Percentiles rank a stretch among this genome's conserved stretches.
These are phyloP conservation scores for Smittia aterrima DNA, from an alignment of 2,888 invertebrate genomes.

Conservation along the genomic window DNA sequence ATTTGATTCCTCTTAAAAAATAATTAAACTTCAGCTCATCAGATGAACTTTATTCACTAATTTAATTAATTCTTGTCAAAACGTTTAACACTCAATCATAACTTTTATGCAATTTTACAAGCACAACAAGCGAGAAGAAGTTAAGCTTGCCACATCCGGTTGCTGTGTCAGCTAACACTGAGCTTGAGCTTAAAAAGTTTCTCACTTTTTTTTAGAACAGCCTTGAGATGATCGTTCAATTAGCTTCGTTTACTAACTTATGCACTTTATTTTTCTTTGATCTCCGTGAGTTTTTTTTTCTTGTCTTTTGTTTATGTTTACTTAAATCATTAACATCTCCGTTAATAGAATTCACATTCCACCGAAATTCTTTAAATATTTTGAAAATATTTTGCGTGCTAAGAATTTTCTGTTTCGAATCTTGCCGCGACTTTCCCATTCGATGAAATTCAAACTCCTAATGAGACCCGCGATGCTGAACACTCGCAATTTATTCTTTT, in stretches of 20 bases:
- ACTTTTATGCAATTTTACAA: neutral
- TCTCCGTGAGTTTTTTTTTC: too few relatives aligned
- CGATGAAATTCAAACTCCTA: slow-evolving; percentile 2
- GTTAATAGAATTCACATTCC: too few relatives aligned
- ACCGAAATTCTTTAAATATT: too few relatives aligned
- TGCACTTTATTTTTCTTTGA: too few relatives aligned
- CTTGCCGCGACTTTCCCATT: neutral
- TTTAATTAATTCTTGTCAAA: slow-evolving; percentile 4
- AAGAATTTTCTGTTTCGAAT: neutral
- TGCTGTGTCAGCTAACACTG: neutral
- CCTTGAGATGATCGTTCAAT: neutral
- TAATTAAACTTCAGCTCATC: too few relatives aligned
- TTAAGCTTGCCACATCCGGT: neutral
- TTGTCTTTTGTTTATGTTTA: too few relatives aligned
- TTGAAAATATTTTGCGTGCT: too few relatives aligned
- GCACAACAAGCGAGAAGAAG: too few relatives aligned
- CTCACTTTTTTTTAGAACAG: too few relatives aligned
- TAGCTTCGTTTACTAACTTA: too few relatives aligned
- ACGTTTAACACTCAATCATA: neutral
- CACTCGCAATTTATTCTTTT: slow-evolving; percentile 17
- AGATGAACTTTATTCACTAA: slow-evolving; percentile 6
- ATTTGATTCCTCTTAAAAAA: neutral
- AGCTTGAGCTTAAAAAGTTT: neutral
- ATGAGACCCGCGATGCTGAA: slow-evolving; percentile 14
- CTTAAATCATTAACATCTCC: too few relatives aligned